phyloP scores from a whole-genome alignment of 2,888 invertebrate genomes.

The Blera fallax region DNA sequence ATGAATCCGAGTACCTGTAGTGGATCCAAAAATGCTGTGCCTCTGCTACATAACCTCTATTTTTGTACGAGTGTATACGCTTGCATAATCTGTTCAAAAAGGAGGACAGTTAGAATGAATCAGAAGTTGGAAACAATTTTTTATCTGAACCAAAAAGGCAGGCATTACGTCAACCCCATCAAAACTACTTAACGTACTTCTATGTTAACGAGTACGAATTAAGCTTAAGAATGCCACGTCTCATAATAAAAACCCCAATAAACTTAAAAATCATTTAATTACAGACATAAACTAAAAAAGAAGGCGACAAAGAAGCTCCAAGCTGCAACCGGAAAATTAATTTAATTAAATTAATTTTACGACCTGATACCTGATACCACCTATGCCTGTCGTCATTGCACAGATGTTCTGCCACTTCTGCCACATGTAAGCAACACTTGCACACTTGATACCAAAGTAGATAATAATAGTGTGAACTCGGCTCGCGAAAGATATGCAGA shows the following conservation, averaged over 20 bases:
- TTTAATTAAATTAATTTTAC: conserved; percentile 32
- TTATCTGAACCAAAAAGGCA: no score
- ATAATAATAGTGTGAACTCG: neutral
- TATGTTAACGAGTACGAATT: no score
- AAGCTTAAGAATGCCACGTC: no score
- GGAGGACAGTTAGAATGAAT: no score
- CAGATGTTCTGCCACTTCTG: conserved; percentile 6
- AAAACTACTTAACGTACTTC: no score
- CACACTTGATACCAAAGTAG: neutral
- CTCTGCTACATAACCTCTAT: no score
- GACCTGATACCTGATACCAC: neutral
- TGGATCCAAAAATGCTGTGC: no score
- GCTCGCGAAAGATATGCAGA: conserved; percentile 33
- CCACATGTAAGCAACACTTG: neutral
- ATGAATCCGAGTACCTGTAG: no score
- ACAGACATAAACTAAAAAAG: neutral
- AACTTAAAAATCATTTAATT: neutral
- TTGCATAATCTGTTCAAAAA: no score
- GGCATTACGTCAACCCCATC: no score
- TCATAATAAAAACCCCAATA: neutral
- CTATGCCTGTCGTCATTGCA: neutral
- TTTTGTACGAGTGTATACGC: no score
- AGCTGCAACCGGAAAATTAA: conserved; percentile 3
- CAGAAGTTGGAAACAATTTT: no score
- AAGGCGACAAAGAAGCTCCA: neutral